phyloP scores from a whole-genome alignment of 1,140 invertebrate species.

The Brachionus asplanchnoidis region DNA sequence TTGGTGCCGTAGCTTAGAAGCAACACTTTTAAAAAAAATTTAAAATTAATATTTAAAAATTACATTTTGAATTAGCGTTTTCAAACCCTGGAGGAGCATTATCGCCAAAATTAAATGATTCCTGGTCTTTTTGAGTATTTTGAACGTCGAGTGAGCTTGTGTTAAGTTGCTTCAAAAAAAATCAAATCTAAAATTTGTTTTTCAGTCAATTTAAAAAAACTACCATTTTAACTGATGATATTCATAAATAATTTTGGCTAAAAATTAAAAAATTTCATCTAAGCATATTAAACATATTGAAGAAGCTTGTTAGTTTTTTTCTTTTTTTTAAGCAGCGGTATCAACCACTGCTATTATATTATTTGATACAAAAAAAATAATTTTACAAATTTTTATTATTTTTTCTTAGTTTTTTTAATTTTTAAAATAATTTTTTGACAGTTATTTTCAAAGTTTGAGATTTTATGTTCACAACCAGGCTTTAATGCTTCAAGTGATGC shows the following conservation, averaged over 20 bases:
- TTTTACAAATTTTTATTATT: neutral
- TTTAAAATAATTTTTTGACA: neutral
- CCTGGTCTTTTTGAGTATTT: neutral
- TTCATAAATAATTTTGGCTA: neutral
- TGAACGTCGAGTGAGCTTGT: neutral
- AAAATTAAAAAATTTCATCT: neutral
- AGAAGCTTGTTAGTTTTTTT: neutral
- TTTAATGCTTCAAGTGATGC: neutral
- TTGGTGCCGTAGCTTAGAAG: neutral
- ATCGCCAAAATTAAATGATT: slow-evolving; percentile 8
- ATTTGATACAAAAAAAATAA: neutral
- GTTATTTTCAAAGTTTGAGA: neutral
- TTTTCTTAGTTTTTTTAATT: neutral
- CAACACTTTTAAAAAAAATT: neutral
- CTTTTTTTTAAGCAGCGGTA: neutral
- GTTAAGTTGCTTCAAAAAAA: neutral
- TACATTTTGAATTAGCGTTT: neutral
- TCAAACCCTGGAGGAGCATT: slow-evolving; percentile 2
- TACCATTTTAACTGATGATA: neutral
- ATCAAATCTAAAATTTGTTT: neutral
- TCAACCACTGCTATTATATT: neutral
- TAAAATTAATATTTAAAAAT: neutral
- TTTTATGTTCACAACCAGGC: neutral
- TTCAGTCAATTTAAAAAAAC: neutral
- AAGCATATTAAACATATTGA: neutral